phyloP scores from a whole-genome alignment of 2,888 invertebrate genomes.

The Petrolisthes manimaculis region DNA sequence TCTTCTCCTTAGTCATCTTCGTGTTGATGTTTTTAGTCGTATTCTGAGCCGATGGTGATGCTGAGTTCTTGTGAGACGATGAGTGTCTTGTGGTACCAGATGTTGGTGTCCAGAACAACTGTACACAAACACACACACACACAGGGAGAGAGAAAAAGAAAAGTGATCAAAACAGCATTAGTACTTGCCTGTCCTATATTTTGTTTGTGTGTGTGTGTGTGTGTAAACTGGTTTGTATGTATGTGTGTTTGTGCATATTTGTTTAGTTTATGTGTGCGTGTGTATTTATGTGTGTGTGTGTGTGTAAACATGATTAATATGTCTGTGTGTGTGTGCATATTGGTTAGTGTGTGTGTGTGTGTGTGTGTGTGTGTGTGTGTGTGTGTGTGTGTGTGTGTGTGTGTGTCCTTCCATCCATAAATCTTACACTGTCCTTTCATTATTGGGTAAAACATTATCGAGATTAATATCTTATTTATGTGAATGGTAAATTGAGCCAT shows the following conservation, averaged over 20 bases:
- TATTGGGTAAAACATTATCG: no score
- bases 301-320: no score
- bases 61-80: conserved; percentile 90
- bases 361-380: no score
- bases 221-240: not conserved
- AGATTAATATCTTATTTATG: not conserved
- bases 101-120: conserved; percentile 95
- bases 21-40: conserved; percentile 74
- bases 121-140: conserved; percentile 66
- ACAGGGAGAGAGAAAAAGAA: not conserved
- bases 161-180: not conserved
- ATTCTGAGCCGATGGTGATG: conserved; percentile 96
- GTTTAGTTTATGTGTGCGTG: no score
- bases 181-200: not conserved
- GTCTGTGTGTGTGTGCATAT: no score
- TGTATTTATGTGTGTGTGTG: no score
- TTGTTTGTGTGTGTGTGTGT: not conserved
- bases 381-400: no score
- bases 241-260: no score
- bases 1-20: not conserved
- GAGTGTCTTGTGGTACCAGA: conserved; percentile 94
- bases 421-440: no score
- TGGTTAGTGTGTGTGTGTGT: no score
- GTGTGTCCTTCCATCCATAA: no score
- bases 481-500: not conserved